Percentiles rank a stretch among this genome's conserved stretches.
These are phyloP conservation scores for Hormaphis cornu DNA, from an alignment of 1,140 invertebrate genomes.

Conservation along the genomic window DNA sequence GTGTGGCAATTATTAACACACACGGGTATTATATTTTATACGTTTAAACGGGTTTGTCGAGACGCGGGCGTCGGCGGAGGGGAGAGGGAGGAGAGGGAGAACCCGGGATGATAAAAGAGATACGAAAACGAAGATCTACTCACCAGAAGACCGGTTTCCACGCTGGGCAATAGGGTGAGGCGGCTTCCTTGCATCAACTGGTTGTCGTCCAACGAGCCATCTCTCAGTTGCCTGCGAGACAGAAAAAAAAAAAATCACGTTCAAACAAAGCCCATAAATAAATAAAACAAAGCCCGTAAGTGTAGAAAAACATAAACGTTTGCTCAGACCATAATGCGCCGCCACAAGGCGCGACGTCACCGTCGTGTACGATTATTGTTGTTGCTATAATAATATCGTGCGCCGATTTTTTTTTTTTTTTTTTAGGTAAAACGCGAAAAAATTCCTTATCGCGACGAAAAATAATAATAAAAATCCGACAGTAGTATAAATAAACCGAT, in stretches of 20 bases:
- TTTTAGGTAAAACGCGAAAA: neutral
- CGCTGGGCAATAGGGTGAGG: conserved; percentile 79
- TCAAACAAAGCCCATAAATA: conserved; percentile 5
- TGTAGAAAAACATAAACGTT: conserved; percentile 7
- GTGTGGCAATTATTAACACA: conserved; percentile 18
- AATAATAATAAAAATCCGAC: neutral
- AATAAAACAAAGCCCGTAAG: conserved; percentile 7
- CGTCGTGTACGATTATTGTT: neutral
- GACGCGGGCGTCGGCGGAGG: too few relatives aligned
- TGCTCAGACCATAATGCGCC: neutral
- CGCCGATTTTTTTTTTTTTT: too few relatives aligned
- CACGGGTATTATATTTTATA: neutral
- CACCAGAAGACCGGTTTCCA: conserved; percentile 88
- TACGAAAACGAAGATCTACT: conserved; percentile 44
- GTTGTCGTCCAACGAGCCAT: conserved; percentile 77
- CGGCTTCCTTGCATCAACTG: conserved; percentile 75
- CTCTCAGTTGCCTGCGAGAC: conserved; percentile 71
- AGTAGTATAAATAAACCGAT: neutral
- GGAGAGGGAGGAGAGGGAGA: conserved; percentile 3
- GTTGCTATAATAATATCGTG: neutral
- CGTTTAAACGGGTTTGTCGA: conserved; percentile 14
- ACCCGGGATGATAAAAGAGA: neutral
- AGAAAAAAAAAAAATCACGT: conserved; percentile 38
- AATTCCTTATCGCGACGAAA: neutral
- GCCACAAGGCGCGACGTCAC: neutral